Evolutionary conservation across 2,888 invertebrate genomes (phyloP).

Genomic region (Alloscopus bannaensis): DNA sequence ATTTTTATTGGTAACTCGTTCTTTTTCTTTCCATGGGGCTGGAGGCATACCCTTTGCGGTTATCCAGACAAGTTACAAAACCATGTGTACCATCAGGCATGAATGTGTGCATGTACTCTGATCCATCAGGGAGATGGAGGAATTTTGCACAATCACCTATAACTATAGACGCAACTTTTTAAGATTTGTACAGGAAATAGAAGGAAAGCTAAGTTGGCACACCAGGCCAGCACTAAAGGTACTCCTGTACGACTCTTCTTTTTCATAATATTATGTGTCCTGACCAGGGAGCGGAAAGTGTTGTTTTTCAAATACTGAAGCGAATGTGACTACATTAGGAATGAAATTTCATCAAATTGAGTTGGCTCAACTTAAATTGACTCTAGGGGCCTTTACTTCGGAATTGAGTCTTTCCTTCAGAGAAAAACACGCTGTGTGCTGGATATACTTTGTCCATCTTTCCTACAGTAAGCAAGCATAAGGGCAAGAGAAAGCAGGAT

Average conservation of each 20-base stretch:
- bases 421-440: constrained; percentile 13
- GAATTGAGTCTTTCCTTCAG: constrained; percentile 58
- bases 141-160: too few relatives aligned
- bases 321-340: constrained; percentile 57
- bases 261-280: neutral
- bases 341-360: constrained; percentile 61
- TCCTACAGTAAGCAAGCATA: neutral
- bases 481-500: constrained; percentile 8
- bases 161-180: too few relatives aligned
- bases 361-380: constrained; percentile 62
- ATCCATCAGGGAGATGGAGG: too few relatives aligned
- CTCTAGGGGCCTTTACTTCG: constrained; percentile 53
- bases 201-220: too few relatives aligned
- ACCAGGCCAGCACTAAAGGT: neutral
- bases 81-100: too few relatives aligned
- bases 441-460: constrained; percentile 4
- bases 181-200: too few relatives aligned
- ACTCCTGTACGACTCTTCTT: too few relatives aligned
- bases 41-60: too few relatives aligned
- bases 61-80: too few relatives aligned
- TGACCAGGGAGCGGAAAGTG: neutral
- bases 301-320: constrained; percentile 29
- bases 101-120: too few relatives aligned
- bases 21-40: too few relatives aligned
- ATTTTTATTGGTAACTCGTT: too few relatives aligned